phyloP scores from a whole-genome alignment of 1,140 invertebrate genomes.

The Temnothorax nylanderi region DNA sequence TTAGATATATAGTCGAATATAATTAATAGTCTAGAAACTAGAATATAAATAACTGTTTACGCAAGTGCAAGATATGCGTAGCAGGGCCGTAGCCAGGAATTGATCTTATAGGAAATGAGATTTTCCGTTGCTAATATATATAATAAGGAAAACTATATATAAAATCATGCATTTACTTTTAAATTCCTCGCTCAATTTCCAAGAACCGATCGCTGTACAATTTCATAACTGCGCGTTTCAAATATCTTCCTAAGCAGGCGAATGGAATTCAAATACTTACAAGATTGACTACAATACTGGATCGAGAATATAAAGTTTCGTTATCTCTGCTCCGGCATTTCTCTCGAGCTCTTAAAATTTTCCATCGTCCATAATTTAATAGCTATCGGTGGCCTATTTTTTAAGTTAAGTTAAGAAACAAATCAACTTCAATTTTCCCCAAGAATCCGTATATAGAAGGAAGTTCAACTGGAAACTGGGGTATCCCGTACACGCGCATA shows the following conservation, averaged over 20 bases:
- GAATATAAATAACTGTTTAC: constrained; percentile 52
- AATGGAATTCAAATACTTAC: not conserved
- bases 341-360: not conserved
- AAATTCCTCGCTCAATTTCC: not conserved
- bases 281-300: not conserved
- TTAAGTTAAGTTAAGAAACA: not conserved
- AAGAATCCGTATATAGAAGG: not conserved
- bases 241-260: not conserved
- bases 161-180: not conserved
- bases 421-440: constrained; percentile 7
- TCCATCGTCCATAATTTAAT: constrained; percentile 11
- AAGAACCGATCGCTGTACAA: not conserved
- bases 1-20: constrained; percentile 16
- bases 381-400: constrained; percentile 10
- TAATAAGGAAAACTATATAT: too few relatives aligned
- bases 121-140: not conserved
- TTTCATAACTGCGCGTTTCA: not conserved
- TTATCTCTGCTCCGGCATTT: not conserved
- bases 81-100: constrained; percentile 31
- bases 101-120: not conserved
- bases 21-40: constrained; percentile 16
- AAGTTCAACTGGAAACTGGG: constrained; percentile 17
- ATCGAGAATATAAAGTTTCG: constrained; percentile 1
- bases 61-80: not conserved
- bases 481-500: not conserved